A percentile compares a stretch with the other conserved stretches of the same genome.
These are phyloP conservation scores for Orestias chungarensis DNA, from an alignment of 2,797 vertebrate species.

Conservation along the genomic window DNA sequence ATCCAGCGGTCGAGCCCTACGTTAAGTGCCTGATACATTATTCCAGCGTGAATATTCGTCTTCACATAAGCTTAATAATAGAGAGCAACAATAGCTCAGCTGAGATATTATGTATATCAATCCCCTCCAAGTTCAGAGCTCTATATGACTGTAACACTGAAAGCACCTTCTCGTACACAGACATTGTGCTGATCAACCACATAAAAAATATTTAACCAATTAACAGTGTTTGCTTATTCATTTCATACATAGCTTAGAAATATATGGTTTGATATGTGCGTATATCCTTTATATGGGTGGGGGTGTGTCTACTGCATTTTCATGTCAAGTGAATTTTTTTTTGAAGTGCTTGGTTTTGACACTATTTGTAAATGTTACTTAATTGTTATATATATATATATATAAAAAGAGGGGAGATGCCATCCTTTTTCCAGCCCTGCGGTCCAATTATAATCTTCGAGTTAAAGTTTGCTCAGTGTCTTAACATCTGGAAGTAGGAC, in stretches of 20 bases:
- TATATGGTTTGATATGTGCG: neutral
- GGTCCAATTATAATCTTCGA: conserved; percentile 15
- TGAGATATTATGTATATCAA: conserved; percentile 55
- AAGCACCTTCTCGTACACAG: conserved; percentile 19
- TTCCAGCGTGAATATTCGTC: conserved; percentile 17
- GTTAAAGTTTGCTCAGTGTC: conserved; percentile 28
- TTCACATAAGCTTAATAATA: conserved; percentile 25
- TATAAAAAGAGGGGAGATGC: conserved; percentile 20
- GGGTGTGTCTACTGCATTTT: conserved; percentile 9
- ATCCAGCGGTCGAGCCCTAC: neutral
- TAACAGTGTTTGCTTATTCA: neutral
- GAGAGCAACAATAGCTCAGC: conserved; percentile 17
- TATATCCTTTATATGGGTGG: neutral
- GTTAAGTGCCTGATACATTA: conserved; percentile 17
- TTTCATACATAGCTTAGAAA: conserved; percentile 5
- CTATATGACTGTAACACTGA: conserved; percentile 49
- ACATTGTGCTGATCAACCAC: conserved; percentile 20
- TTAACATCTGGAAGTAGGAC: conserved; percentile 23
- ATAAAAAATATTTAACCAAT: neutral
- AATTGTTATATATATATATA: conserved; percentile 33
- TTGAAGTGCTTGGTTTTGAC: conserved; percentile 68
- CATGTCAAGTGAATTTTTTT: conserved; percentile 42
- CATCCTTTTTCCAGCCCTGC: conserved; percentile 28
- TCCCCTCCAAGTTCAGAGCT: conserved; percentile 27
- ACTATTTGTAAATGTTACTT: conserved; percentile 45